Base-by-base conservation (phyloP, 2,888 invertebrate genomes). In the Colostygia pectinataria region DNA sequence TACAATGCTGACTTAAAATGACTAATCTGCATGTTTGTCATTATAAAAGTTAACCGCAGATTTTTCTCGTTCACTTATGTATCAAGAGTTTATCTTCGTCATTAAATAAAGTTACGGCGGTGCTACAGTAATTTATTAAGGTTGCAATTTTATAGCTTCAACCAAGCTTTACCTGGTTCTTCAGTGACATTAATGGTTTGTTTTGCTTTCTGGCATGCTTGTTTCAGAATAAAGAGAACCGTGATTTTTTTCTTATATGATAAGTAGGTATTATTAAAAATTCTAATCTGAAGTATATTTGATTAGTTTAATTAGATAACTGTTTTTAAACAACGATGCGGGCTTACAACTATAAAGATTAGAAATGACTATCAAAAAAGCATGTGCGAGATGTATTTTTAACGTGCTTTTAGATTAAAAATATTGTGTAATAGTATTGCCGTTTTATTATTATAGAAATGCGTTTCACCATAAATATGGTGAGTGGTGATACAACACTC, bases 1-100 rank as follows among this genome's bases (percentile, higher is more conserved):
- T n/a, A n/a, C n/a, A 25, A 43, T 57, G 56, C 59, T 50, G 53
- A 37, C 57, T 33, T 53, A 60, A 64, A 63, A 65, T 61, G 64
- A 36, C 20, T 5, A 8, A 27, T 40, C 49, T 47, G 15, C 14
- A 20, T 33, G 20, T 29, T 47, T 36, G 31, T 41, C 7, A 31
- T 23, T 40, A 57, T 46, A 39, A 46, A 53, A 41, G 44, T 27
- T 9, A 7, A 14, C 47, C 1, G 12, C 44, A 56, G 55, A 32
- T 43, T 27, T 49, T 38, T 7, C 46, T 37, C 33, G 46, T 44
- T 23, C 29, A 37, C 29, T 42, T 28, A 25, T 32, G 40, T 28
- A 39, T 36, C 34, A 27, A 24, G 37, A 39, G 50, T 51, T 53
- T 59, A 52, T 49, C 49, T 52, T 47, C 36, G 28, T 42, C 53